Base-by-base conservation (phyloP, 2,113 vertebrate genomes). In the Archocentrus centrarchus region DNA sequence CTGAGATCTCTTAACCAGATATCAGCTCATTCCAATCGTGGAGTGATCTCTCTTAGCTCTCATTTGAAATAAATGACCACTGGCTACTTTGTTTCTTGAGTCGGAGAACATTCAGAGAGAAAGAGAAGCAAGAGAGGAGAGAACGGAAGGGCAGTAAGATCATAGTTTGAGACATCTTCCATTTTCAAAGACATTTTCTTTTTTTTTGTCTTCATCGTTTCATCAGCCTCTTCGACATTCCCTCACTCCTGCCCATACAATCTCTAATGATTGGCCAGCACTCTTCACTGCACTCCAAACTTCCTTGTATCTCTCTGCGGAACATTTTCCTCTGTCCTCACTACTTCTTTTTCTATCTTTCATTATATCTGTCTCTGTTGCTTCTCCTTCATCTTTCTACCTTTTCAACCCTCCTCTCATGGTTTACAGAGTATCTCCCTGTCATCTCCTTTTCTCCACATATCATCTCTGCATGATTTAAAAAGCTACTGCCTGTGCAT, bases 1-100 rank as follows among this genome's bases (percentile, higher is more conserved):
- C 14, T 18, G 76, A 61, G 32, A 44, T 87, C 66, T 81, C 61
- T 63, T 24, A 4, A 35, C 50, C 84, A 83, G 58, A 75, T 13
- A 15, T 59, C 58, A 30, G 17, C 35, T 53, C 7, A 3, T 24
- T 18, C 35, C 30, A 35, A 35, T 30, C 53, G 66, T 53, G 17
- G 66, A 73, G 27, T n/a, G 47, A 55, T 20, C 53, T 86, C 59
- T 85, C 14, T n/a, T 22, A 50, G 77, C 27, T 59, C 57, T 61
- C 58, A 73, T 82, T 76, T 79, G 62, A 75, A 79, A 86, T 47
- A 81, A 91, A 84, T 68, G 39, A 77, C 80, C 32, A 32, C 57
- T 5, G 86, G 47, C 59, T n/a, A 22, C 44, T 85, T 85, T 81
- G 84, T 47, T 86, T 88, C 61, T 85, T 79, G 35, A 83, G 83